phyloP scores from a whole-genome alignment of 2,888 invertebrate genomes.

The Mechanitis mazaeus region DNA sequence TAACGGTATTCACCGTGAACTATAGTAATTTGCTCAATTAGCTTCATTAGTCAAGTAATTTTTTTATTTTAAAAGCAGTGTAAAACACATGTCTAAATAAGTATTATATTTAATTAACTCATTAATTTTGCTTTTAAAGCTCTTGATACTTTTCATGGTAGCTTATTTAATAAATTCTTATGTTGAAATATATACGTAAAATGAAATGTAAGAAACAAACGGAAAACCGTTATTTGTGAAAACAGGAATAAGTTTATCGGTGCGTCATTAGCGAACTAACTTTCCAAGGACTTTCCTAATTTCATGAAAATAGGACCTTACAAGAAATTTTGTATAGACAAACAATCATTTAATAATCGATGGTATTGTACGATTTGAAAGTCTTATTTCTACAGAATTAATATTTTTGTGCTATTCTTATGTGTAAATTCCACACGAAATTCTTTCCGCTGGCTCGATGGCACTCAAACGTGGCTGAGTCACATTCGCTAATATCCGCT shows the following conservation, averaged over 20 bases:
- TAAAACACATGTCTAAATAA: no score
- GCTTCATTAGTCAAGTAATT: no score
- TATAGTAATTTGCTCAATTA: no score
- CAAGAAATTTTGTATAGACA: constrained; percentile 22
- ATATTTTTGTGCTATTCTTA: constrained; percentile 13
- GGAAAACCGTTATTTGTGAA: constrained; percentile 27
- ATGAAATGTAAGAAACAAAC: constrained; percentile 15
- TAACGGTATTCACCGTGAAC: no score
- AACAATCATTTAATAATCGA: neutral
- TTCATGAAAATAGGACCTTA: constrained; percentile 31
- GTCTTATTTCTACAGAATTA: no score
- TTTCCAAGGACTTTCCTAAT: constrained; percentile 59
- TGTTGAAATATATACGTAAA: neutral
- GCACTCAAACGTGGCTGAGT: constrained; percentile 28
- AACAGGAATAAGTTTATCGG: constrained; percentile 28
- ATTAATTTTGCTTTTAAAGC: no score
- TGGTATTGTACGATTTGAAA: no score
- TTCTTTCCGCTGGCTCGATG: constrained; percentile 19
- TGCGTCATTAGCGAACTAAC: constrained; percentile 44
- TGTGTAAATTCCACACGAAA: no score
- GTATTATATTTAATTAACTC: no score
- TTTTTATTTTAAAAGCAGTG: no score
- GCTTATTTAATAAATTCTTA: no score
- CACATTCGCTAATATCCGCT: constrained; percentile 18
- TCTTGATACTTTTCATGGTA: no score